Base-by-base conservation (phyloP, 2,797 vertebrate genomes). In the Catamblyrhynchus diadema region DNA sequence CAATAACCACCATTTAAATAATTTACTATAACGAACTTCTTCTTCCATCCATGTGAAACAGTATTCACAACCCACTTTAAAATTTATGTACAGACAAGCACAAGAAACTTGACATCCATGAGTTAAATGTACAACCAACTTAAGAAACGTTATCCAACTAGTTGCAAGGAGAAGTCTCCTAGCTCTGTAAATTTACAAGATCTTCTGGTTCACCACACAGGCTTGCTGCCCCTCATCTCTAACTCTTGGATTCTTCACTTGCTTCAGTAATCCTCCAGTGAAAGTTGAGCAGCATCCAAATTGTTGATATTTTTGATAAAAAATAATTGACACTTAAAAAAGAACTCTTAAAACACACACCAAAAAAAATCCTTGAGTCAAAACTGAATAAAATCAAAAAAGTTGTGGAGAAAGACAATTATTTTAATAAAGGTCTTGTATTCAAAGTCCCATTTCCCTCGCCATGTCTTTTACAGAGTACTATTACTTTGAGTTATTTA, bases 41-140 rank as follows among this genome's bases (percentile, higher is more conserved):
- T 57, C 77, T 95, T 97, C 96, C 91, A 91, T 78, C 87, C 77
- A 81, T 94, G 85, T 96, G 97, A 97, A 97, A 96, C 94, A 95
- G 94, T 95, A 96, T 95, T 97, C 97, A 97, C 96, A 94, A 94
- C 75, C 97, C 93, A 97, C 95, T 88, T 86, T 27, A 95, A 95
- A 96, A 96, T 95, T 95, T 97, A 97, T 95, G 88, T 96, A 98
- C 98, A 98, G 96, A 98, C 97, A 98, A 97, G 94, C 89, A 97
- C 72, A 92, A 98, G 96, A 97, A 97, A 96, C 84, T 95, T 81
- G 69, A 97, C 94, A 93, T 92, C 93, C 95, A 97, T 91, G 90
- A 97, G 95, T 97, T 96, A 97, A 97, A 96, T 94, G 92, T 95
- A 98, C 94, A 97, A 94, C 93, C 93, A 95, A 96, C 82, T 96